Percentiles rank a stretch among this genome's conserved stretches.
These are phyloP conservation scores for Hemiprocne comata DNA, from an alignment of 2,113 vertebrate genomes.

Conservation along the genomic window DNA sequence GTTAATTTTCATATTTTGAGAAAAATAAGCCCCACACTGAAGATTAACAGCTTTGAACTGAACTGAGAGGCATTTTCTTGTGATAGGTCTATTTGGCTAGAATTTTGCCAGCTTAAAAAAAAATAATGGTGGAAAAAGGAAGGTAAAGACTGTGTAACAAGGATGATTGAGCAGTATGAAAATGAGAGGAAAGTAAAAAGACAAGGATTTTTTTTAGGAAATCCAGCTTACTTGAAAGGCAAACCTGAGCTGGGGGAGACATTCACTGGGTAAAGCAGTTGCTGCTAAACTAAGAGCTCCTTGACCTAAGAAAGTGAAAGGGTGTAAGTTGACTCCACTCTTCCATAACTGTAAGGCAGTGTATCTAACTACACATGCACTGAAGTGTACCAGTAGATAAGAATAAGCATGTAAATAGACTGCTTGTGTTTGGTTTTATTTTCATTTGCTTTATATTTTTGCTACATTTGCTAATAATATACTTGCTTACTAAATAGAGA, in stretches of 20 bases:
- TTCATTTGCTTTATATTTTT: background rate
- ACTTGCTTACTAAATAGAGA: background rate
- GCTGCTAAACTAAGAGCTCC: background rate
- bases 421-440: background rate
- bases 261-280: background rate
- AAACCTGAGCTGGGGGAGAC: background rate
- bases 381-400: background rate
- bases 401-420: background rate
- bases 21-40: background rate
- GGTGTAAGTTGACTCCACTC: background rate
- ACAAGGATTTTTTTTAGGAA: background rate
- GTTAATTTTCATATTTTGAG: background rate
- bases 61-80: background rate
- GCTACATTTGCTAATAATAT: background rate
- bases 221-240: background rate
- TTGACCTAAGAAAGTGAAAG: background rate
- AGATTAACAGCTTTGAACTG: background rate
- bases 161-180: background rate
- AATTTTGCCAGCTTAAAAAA: background rate
- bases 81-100: background rate
- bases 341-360: background rate
- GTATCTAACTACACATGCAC: background rate
- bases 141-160: background rate
- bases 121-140: background rate
- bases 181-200: background rate